Evolutionary conservation across 1,140 invertebrate genomes (phyloP), one percentile per base, ranked within the genome.

Genomic region (Gonatopus flavifemur): DNA sequence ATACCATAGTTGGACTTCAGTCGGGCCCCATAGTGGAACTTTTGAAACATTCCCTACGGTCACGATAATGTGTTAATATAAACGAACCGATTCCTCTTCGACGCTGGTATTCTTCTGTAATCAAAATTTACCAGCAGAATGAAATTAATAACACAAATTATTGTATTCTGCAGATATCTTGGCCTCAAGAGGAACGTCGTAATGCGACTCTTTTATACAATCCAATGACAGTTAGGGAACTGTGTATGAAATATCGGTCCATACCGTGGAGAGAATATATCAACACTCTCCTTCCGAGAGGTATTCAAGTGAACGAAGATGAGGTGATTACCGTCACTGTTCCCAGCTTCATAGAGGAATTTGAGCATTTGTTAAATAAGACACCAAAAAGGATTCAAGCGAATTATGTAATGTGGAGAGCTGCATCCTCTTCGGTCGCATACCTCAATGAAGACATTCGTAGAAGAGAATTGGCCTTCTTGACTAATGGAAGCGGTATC

Each of bases 181-280:
- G 93, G 59, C 93, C 94, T 2, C 83, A 86, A 48, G 94, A 98
- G 72, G 90, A 97, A 74, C 83, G 94, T 37, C 82, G 94, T 48
- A 96, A 98, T 72, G 91, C 91, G 2, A 90, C 91, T 3, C 87
- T 89, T 49, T 79, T 96, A 3, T 97, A 97, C 77, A 96, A 98
- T 67, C 89, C 91, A 10, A 93, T 94, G 84, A 90, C 86, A 0
- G 78, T 97, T 3, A 69, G 69, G 3, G 83, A 96, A 48, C 67
- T 98, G 7, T 84, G 89, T 57, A 60, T 80, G 18, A 85, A 86
- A 39, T 91, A 88, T 65, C 86, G 88, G 3, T 84, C 84, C 62
- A 84, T 93, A 16, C 84, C 89, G 6, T 94, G 91, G 91, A 66
- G 84, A 47, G 82, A 87, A 35, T 95, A 94, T 66, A 86, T 96